Evolutionary conservation across 2,113 vertebrate genomes (phyloP).

Genomic region (Microtus montanus): DNA sequence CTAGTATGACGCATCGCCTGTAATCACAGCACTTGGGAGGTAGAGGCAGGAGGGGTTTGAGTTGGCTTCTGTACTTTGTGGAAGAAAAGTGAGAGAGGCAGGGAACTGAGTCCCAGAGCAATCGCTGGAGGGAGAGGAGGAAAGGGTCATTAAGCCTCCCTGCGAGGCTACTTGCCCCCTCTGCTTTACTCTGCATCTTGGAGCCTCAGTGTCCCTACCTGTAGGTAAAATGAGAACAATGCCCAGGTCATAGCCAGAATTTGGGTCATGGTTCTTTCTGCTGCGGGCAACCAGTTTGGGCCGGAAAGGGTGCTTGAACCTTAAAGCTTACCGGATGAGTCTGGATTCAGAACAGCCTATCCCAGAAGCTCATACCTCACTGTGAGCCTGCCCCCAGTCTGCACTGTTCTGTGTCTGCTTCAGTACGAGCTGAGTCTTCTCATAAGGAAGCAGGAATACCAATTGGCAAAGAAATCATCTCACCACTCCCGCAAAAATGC

Average conservation of each 20-base stretch:
- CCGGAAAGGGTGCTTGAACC: not conserved
- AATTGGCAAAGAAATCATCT: not conserved
- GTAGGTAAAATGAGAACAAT: not conserved
- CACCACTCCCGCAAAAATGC: not conserved
- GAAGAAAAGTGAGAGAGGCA: not conserved
- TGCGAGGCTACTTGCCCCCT: not conserved
- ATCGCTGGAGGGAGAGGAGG: not conserved
- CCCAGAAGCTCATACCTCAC: not conserved
- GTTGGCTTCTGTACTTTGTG: not conserved
- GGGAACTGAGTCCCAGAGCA: not conserved
- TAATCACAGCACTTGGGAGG: not conserved
- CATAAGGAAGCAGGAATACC: not conserved
- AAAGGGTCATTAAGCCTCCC: not conserved
- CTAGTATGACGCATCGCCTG: not conserved
- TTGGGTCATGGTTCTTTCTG: not conserved
- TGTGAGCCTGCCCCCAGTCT: not conserved
- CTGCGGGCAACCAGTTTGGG: not conserved
- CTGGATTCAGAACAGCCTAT: not conserved
- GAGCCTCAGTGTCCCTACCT: constrained; percentile 2
- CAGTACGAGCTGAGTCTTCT: not conserved
- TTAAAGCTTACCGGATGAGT: not conserved
- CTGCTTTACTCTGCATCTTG: not conserved
- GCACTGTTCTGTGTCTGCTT: not conserved
- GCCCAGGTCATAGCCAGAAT: not conserved
- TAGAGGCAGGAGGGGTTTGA: not conserved